phyloP scores from a whole-genome alignment of 2,888 invertebrate species.

The Tillus elongatus region DNA sequence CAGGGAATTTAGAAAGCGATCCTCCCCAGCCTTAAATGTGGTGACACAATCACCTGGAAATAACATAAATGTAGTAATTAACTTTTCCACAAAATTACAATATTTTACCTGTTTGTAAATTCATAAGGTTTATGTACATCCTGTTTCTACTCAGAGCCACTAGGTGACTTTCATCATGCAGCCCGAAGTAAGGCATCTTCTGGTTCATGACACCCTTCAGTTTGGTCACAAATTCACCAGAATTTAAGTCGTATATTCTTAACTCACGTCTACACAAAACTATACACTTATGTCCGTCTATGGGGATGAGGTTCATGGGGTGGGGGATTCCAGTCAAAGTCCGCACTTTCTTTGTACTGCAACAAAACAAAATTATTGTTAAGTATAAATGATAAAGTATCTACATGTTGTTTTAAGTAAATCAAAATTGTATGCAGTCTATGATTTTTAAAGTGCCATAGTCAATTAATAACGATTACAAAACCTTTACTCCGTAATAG shows the following conservation, averaged over 20 bases:
- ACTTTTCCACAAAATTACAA: too few species aligned
- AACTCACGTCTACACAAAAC: constrained; percentile 76
- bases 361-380: too few species aligned
- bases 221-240: constrained; percentile 62
- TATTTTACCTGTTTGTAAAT: constrained; percentile 60
- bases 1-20: constrained; percentile 78
- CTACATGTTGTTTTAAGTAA: too few species aligned
- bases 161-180: constrained; percentile 69
- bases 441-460: too few species aligned
- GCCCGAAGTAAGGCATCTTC: constrained; percentile 83
- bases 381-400: too few species aligned
- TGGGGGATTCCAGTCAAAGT: constrained; percentile 64
- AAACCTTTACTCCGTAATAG: too few species aligned
- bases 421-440: too few species aligned
- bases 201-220: constrained; percentile 86
- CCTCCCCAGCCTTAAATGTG: constrained; percentile 85
- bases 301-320: constrained; percentile 69
- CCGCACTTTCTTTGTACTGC: constrained; percentile 52
- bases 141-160: constrained; percentile 77
- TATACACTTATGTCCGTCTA: constrained; percentile 66
- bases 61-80: too few species aligned
- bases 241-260: constrained; percentile 68
- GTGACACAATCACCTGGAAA: constrained; percentile 65
- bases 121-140: constrained; percentile 85
- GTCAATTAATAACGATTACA: too few species aligned